Percentiles rank a stretch among this genome's conserved stretches.
These are phyloP conservation scores for Zingel zingel DNA, from an alignment of 2,113 vertebrate species.

Conservation along the genomic window DNA sequence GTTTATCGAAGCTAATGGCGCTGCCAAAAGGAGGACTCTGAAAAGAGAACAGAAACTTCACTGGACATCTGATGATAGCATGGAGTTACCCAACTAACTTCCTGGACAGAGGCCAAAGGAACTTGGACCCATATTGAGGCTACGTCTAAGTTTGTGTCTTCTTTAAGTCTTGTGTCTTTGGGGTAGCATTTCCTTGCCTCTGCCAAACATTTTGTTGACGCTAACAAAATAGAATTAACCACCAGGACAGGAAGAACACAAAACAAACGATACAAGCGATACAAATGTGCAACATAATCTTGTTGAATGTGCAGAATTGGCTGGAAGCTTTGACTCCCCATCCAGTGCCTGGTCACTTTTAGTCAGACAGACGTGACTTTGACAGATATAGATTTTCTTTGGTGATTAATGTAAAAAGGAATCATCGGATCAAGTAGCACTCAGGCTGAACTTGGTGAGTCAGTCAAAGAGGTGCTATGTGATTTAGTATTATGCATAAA, in stretches of 20 bases:
- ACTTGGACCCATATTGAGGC: slow-evolving; percentile 8
- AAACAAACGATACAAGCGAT: neutral
- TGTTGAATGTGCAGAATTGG: slow-evolving; percentile 17
- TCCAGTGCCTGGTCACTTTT: slow-evolving; percentile 23
- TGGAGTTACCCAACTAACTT: slow-evolving; percentile 68
- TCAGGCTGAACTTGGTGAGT: neutral
- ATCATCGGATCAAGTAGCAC: neutral
- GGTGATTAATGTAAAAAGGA: neutral
- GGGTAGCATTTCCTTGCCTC: neutral
- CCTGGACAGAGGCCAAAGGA: slow-evolving; percentile 45
- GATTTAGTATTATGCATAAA: neutral
- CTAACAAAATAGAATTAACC: neutral
- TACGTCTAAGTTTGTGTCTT: slow-evolving; percentile 10
- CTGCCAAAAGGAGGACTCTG: slow-evolving; percentile 56
- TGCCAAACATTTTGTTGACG: neutral
- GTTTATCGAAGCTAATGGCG: slow-evolving; percentile 25
- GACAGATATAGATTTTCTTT: slow-evolving; percentile 46
- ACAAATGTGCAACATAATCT: neutral
- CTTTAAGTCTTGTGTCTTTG: slow-evolving; percentile 26
- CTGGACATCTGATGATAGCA: slow-evolving; percentile 56
- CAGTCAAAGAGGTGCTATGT: neutral
- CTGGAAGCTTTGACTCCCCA: slow-evolving; percentile 14
- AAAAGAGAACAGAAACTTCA: slow-evolving; percentile 73
- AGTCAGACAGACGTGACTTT: slow-evolving; percentile 45
- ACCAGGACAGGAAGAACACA: neutral